These are phyloP conservation scores for Fregata magnificens DNA, from an alignment of 2,113 vertebrate species.

Conservation along the genomic window DNA sequence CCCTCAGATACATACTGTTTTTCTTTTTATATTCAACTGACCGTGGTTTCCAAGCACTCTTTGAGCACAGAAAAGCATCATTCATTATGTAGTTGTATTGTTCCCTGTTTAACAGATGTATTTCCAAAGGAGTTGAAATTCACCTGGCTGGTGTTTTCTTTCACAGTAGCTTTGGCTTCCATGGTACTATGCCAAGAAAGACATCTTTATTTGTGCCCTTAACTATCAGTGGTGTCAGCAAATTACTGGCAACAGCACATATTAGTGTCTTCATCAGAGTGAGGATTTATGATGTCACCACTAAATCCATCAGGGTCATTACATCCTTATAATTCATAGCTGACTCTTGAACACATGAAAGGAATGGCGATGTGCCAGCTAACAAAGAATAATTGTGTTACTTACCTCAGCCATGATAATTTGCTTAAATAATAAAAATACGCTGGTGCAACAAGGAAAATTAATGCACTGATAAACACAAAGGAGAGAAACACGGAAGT, in stretches of 20 bases:
- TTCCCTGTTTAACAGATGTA: not conserved
- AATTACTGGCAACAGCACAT: conserved; percentile 30
- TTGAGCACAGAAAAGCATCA: not conserved
- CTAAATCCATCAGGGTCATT: conserved; percentile 32
- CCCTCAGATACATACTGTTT: not conserved
- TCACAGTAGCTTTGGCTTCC: conserved; percentile 42
- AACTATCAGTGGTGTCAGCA: conserved; percentile 37
- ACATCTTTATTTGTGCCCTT: conserved; percentile 51
- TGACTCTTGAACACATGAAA: conserved; percentile 48
- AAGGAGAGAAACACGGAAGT: not conserved
- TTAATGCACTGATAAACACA: not conserved
- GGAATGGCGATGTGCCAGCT: conserved; percentile 11
- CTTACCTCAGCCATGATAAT: conserved; percentile 24
- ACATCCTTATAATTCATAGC: conserved; percentile 39
- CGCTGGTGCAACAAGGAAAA: not conserved
- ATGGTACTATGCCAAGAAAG: conserved; percentile 41
- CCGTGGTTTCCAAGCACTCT: not conserved
- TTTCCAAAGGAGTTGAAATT: conserved; percentile 13
- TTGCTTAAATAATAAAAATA: conserved; percentile 47
- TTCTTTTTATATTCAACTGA: not conserved
- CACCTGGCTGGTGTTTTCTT: conserved; percentile 49
- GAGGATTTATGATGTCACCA: conserved; percentile 57
- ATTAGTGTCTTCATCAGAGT: conserved; percentile 34
- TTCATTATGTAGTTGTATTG: not conserved
- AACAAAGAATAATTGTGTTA: conserved; percentile 48